Base-by-base conservation (phyloP, 2,113 vertebrate species). In the Trematocara marginatum region DNA sequence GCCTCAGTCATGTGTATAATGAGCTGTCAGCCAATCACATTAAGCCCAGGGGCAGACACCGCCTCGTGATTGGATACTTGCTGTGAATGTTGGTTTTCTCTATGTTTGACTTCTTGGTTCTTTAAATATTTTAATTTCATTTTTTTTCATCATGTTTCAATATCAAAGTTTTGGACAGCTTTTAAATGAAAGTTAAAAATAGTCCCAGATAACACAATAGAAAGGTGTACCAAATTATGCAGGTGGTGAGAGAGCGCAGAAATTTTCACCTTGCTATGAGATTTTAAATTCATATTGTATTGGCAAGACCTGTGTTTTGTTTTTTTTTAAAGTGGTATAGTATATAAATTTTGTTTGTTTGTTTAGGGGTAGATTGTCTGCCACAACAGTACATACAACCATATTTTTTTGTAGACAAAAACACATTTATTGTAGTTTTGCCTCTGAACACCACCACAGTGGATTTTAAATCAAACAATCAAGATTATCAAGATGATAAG, bases 1-100 rank as follows among this genome's bases (percentile, higher is more conserved):
- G 86, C 81, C 81, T 31, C 89, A 80, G 54, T 80, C 91, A 78
- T 69, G 90, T 83, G 87, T 38, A 82, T 87, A 92, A 93, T 91
- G 45, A 93, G 86, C 86, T 92, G 91, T 92, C 92, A 88, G 88
- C 93, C 93, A 92, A 93, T 92, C 80, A 51, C 79, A 20, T 23
- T 4, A 13, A 31, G 84, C 83, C 86, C 20, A 16, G 35, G 80
- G 84, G 54, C 53, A 57, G 54, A 49, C 4, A 2, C 82, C 0
- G 15, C 3, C 59, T 11, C 3, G 2, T 56, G 78, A 90, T 87
- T 90, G 90, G 92, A 89, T 47, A 20, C 38, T n/a, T 69, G 23
- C 10, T 56, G 11, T 52, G 20, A 49, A 59, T 8, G 34, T 12
- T 6, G 26, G 26, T 7, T 42, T 76, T 38, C 4, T 4, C 13